phyloP scores from a whole-genome alignment of 1,140 invertebrate species.

The Cyrtorhinus lividipennis region DNA sequence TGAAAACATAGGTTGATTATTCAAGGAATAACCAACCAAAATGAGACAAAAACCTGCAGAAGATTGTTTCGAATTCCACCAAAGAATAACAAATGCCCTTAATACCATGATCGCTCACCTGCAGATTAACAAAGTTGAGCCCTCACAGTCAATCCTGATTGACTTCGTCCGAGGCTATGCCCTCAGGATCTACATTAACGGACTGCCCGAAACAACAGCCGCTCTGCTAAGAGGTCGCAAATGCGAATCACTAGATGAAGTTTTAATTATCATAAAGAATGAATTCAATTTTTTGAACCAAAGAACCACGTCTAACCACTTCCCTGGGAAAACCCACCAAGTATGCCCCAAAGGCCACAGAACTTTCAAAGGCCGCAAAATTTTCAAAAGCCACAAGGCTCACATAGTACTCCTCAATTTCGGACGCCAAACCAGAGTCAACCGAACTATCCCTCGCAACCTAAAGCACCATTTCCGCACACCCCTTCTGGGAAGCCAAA shows the following conservation, averaged over 20 bases:
- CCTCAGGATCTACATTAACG: neutral
- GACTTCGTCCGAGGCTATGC: no score
- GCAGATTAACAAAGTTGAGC: neutral
- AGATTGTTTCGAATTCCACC: neutral
- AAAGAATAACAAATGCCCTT: neutral
- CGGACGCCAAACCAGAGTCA: no score
- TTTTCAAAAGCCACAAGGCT: no score
- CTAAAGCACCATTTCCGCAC: no score
- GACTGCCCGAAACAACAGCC: neutral
- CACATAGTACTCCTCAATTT: no score
- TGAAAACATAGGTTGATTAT: no score
- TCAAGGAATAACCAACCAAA: no score
- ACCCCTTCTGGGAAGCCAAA: no score
- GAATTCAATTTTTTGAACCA: neutral
- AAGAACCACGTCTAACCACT: neutral
- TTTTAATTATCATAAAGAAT: neutral
- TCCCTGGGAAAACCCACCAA: neutral
- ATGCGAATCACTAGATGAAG: conserved; percentile 5
- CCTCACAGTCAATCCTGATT: neutral
- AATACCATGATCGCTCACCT: neutral
- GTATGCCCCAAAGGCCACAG: no score
- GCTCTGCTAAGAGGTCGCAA: neutral
- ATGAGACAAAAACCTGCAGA: neutral
- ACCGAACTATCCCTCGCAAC: no score
- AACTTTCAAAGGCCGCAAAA: no score